Evolutionary conservation across 2,113 vertebrate genomes (phyloP).

Genomic region (Meles meles): DNA sequence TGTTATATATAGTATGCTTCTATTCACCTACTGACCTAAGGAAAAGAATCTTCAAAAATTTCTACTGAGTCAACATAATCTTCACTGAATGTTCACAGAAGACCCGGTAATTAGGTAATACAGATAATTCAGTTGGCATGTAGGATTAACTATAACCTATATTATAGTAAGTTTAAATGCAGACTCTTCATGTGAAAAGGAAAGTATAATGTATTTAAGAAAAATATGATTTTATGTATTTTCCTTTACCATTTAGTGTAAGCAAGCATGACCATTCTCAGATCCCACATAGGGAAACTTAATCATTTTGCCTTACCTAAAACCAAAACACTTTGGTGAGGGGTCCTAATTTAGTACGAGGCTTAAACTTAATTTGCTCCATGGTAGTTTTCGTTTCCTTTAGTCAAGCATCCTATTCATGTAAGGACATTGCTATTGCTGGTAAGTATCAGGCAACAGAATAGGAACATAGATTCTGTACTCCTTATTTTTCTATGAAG

Average conservation of each 20-base stretch:
- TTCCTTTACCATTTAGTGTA: not conserved
- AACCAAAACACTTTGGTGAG: not conserved
- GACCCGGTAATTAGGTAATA: not conserved
- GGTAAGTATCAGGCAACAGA: not conserved
- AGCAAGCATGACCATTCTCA: not conserved
- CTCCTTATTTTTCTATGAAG: not conserved
- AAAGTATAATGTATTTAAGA: not conserved
- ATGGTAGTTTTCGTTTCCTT: not conserved
- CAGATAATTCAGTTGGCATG: not conserved
- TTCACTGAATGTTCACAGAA: not conserved
- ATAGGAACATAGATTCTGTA: not conserved
- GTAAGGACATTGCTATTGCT: not conserved
- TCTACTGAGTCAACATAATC: not conserved
- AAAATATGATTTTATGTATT: not conserved
- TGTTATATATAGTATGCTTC: not conserved
- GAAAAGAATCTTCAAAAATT: not conserved
- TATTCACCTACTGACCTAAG: not conserved
- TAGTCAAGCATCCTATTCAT: not conserved
- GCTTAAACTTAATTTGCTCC: not conserved
- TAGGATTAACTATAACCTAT: not conserved
- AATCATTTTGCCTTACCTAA: not conserved
- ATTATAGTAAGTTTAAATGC: not conserved
- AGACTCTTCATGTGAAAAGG: not conserved
- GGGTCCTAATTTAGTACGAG: not conserved
- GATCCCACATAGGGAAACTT: not conserved